These are phyloP conservation scores for Himalopsyche japonica DNA, from an alignment of 2,888 invertebrate species.

Conservation along the genomic window DNA sequence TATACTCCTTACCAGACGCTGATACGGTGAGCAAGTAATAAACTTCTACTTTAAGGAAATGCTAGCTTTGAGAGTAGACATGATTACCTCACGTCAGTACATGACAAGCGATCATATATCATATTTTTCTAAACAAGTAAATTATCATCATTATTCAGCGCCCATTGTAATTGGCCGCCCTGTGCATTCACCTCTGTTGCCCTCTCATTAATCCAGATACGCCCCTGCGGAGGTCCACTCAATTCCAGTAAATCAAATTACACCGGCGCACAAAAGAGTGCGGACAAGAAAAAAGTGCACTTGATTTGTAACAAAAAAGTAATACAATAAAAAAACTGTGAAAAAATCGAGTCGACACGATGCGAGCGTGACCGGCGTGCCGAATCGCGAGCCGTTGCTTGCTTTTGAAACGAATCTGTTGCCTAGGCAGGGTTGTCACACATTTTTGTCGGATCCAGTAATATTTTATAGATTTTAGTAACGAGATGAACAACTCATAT, in stretches of 20 bases:
- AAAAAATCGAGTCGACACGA: background rate
- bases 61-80: too few species aligned
- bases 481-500: too few species aligned
- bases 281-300: conserved; percentile 6
- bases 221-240: background rate
- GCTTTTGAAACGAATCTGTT: background rate
- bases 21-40: too few species aligned
- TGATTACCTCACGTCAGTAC: too few species aligned
- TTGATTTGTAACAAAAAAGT: background rate
- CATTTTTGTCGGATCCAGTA: background rate
- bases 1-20: too few species aligned
- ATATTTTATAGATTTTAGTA: background rate
- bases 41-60: too few species aligned
- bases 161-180: background rate
- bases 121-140: background rate
- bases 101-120: too few species aligned
- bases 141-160: background rate
- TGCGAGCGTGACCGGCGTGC: background rate
- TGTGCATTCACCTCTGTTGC: background rate
- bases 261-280: background rate
- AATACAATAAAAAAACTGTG: background rate
- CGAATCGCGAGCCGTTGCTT: background rate
- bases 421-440: background rate
- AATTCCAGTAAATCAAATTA: conserved; percentile 24
- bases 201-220: background rate